A percentile compares a stretch with the other conserved stretches of the same genome.
These are phyloP conservation scores for Mormyrops attenuatus DNA, from an alignment of 2,797 vertebrate genomes.

Conservation along the genomic window DNA sequence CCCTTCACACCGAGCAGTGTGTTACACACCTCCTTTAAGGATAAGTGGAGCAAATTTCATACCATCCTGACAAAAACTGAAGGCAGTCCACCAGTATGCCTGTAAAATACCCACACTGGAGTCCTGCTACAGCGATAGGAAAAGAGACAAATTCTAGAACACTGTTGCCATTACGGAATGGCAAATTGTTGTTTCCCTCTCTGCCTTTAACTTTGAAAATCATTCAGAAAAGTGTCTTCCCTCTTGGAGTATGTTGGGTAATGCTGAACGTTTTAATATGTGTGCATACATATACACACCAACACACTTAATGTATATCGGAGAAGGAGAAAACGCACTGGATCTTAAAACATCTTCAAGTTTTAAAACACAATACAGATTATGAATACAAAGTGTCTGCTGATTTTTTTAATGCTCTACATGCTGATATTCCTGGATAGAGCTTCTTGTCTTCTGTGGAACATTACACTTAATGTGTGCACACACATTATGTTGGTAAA, in stretches of 20 bases:
- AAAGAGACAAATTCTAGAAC: background rate
- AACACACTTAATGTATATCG: constrained; percentile 14
- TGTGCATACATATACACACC: constrained; percentile 25
- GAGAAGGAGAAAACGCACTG: constrained; percentile 17
- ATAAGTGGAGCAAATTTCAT: background rate
- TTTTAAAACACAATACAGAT: constrained; percentile 27
- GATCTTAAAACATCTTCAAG: constrained; percentile 19
- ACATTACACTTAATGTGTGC: background rate
- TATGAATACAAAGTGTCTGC: constrained; percentile 19
- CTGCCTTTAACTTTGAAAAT: background rate
- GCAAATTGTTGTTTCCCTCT: background rate
- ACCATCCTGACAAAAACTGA: background rate
- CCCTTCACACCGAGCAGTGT: background rate
- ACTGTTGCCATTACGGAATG: background rate
- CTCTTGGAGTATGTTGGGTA: background rate
- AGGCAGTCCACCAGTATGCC: background rate
- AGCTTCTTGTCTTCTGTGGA: background rate
- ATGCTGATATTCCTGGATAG: constrained; percentile 9
- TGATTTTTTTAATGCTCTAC: constrained; percentile 14
- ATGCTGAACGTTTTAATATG: constrained; percentile 19
- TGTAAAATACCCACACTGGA: background rate
- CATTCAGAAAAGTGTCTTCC: background rate
- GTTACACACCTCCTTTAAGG: background rate
- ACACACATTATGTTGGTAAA: constrained; percentile 12
- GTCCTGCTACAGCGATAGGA: background rate